Conservation (phyloP, 2,113 vertebrate genomes). For the Numenius arquata region DNA sequence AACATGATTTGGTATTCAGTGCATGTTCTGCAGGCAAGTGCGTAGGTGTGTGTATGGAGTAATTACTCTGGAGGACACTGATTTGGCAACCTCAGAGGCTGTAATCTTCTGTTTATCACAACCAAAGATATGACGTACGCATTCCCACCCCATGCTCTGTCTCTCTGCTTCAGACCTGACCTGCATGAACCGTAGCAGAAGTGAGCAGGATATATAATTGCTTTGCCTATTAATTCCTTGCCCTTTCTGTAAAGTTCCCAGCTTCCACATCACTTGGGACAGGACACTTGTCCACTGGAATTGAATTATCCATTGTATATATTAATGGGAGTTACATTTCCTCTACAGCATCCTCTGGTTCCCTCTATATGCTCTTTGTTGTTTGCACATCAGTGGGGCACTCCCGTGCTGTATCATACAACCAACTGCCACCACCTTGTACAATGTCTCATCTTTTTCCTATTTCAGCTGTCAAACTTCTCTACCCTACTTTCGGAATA, state of each 20-base stretch:
- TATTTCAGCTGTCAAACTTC: not conserved
- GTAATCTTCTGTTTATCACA: not conserved
- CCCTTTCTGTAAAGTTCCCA: not conserved
- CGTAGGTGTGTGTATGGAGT: not conserved
- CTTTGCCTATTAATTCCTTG: not conserved
- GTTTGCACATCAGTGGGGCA: not conserved
- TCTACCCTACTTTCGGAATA: not conserved
- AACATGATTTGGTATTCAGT: not conserved
- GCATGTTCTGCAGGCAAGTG: not conserved
- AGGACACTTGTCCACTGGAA: not conserved
- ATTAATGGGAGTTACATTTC: not conserved
- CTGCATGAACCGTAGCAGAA: not conserved
- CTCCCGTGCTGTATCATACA: not conserved
- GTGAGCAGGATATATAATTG: not conserved
- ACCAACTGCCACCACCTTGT: not conserved
- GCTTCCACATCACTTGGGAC: accelerated
- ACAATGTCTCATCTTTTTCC: not conserved
- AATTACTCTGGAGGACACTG: not conserved
- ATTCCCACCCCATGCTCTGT: not conserved
- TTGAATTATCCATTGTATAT: not conserved
- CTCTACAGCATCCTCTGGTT: not conserved
- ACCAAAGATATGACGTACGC: not conserved
- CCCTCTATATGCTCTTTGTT: not conserved
- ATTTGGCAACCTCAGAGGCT: not conserved
- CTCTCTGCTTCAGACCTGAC: not conserved